Percentiles rank a stretch among this genome's conserved stretches.
These are phyloP conservation scores for Automeris io DNA, from an alignment of 2,888 invertebrate genomes.

Conservation along the genomic window DNA sequence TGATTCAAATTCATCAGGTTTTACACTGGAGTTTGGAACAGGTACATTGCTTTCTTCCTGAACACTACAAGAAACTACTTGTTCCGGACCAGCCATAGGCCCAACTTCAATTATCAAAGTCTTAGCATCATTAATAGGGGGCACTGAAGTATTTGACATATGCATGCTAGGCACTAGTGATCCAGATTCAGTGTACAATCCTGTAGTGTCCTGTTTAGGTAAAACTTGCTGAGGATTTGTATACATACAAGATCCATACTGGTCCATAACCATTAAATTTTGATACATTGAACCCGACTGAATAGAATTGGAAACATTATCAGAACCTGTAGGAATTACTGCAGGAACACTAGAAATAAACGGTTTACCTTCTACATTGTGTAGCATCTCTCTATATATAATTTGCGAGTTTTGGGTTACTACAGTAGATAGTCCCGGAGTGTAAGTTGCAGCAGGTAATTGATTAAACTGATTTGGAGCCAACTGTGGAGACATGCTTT, in stretches of 20 bases:
- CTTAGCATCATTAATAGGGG: conserved; percentile 44
- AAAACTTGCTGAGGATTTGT: conserved; percentile 49
- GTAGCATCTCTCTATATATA: conserved; percentile 69
- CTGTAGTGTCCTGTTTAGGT: conserved; percentile 40
- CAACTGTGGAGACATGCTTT: conserved; percentile 36
- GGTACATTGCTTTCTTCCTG: too few species aligned
- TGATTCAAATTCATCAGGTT: conserved; percentile 17
- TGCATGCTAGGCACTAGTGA: conserved; percentile 26
- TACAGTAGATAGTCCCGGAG: conserved; percentile 56
- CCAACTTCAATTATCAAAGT: conserved; percentile 64
- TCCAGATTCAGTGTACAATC: conserved; percentile 36
- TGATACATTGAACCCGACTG: conserved; percentile 63
- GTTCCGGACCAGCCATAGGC: conserved; percentile 38
- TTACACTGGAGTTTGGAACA: conserved; percentile 16
- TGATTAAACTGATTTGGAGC: conserved; percentile 50
- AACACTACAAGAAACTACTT: conserved; percentile 8
- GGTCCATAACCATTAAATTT: conserved; percentile 69
- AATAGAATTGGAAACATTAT: conserved; percentile 53
- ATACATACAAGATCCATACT: conserved; percentile 67
- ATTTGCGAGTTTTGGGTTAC: conserved; percentile 69
- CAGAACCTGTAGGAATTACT: conserved; percentile 42
- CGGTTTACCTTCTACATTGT: conserved; percentile 61
- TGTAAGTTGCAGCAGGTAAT: conserved; percentile 43
- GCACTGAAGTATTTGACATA: conserved; percentile 31
- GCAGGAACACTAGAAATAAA: conserved; percentile 58